Evolutionary conservation across 2,797 vertebrate genomes (phyloP).

Genomic region (Octomys mimax): DNA sequence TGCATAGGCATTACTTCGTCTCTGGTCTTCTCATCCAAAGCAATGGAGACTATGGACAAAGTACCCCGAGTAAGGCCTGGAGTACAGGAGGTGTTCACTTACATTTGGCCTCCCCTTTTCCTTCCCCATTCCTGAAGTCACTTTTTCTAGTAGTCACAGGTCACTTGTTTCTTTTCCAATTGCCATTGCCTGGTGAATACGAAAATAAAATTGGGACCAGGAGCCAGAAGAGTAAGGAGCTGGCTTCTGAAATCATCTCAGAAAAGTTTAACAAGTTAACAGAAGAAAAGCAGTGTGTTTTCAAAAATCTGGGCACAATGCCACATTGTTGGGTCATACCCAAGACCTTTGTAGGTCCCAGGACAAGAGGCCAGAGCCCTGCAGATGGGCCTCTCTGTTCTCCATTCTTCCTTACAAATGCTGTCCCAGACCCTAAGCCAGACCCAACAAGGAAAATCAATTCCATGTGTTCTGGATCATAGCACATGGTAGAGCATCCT

Average conservation of each 20-base stretch:
- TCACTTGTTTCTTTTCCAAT: not conserved
- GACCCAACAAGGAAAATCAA: not conserved
- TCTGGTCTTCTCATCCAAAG: not conserved
- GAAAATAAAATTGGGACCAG: not conserved
- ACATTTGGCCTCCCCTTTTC: not conserved
- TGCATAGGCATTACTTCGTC: not conserved
- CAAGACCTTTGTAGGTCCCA: not conserved
- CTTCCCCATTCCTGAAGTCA: not conserved
- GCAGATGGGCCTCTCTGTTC: not conserved
- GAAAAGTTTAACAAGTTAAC: not conserved
- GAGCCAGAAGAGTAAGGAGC: not conserved
- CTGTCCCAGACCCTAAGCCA: not conserved
- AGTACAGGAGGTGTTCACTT: not conserved
- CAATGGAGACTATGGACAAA: not conserved
- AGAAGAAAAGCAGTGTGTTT: not conserved
- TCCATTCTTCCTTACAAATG: not conserved
- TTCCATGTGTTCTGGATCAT: constrained; percentile 23
- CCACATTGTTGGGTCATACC: fast-evolving
- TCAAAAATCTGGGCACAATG: not conserved
- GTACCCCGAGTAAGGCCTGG: not conserved
- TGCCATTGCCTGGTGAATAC: not conserved
- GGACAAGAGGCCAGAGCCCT: not conserved
- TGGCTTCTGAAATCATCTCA: not conserved
- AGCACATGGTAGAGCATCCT: constrained; percentile 25
- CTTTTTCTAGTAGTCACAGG: not conserved